Base-by-base conservation (phyloP, 2,888 invertebrate species). In the Chouioia cunea region DNA sequence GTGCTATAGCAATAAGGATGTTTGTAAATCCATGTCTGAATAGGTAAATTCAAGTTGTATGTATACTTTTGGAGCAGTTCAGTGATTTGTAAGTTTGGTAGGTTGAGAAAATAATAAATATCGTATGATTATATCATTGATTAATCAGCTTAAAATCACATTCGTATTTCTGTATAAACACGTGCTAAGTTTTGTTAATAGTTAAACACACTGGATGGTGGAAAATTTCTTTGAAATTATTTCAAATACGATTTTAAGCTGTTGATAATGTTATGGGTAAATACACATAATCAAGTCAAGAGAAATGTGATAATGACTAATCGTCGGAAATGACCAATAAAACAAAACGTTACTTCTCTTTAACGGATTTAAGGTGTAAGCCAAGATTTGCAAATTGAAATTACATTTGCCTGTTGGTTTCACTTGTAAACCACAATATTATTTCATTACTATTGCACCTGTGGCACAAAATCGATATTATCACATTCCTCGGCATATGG, bases 31-130 rank as follows among this genome's bases (percentile, higher is more conserved):
- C 64, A 64, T 58, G 46, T 58, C 53, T n/a, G 10, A 63, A 59
- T 16, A 43, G 57, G 64, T 20, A 52, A 62, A 23, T 59, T 65
- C 60, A n/a, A 56, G 57, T 62, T 20, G 52, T 53, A 58, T 65
- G 62, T 65, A 36, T 36, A 71, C 50, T 65, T 64, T 71, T 71
- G 65, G 70, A 71, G 65, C 65, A 50, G 52, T 69, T 60, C 44
- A 62, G 62, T 71, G 65, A 71, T 62, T 62, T 60, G 65, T 71
- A 66, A 56, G 71, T 71, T 65, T 71, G 62, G 62, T 66, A 22
- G 67, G 67, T 71, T 65, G 64, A 60, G 68, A 68, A 68, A 69
- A 65, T 68, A 69, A 68, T 69, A 67, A 72, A 54, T 64, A 36
- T 36, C 53, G 56, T 65, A 72, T 60, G 48, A 64, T 36, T 44